phyloP scores from a whole-genome alignment of 2,113 vertebrate genomes.

The Beaufortia kweichowensis region DNA sequence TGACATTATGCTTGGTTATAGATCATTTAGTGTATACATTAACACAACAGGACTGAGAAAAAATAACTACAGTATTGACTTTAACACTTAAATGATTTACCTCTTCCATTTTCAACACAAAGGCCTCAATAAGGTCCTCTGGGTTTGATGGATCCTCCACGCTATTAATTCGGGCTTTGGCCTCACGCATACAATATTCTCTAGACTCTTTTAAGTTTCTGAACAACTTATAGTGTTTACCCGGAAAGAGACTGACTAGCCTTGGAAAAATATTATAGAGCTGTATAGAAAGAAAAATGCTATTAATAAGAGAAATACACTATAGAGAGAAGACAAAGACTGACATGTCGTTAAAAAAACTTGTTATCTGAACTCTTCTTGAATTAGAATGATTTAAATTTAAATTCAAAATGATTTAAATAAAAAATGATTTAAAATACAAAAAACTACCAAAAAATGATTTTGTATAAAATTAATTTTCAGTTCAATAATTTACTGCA shows the following conservation, averaged over 20 bases:
- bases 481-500: too few relatives aligned
- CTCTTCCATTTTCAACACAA: slow-evolving; percentile 67
- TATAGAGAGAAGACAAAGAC: too few relatives aligned
- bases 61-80: not conserved
- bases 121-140: slow-evolving; percentile 66
- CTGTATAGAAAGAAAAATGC: slow-evolving; percentile 33
- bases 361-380: too few relatives aligned
- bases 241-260: slow-evolving; percentile 63
- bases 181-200: slow-evolving; percentile 45
- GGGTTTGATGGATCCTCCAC: slow-evolving; percentile 60
- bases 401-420: too few relatives aligned
- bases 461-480: too few relatives aligned
- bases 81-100: slow-evolving; percentile 45
- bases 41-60: too few relatives aligned
- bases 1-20: too few relatives aligned
- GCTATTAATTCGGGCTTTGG: slow-evolving; percentile 54
- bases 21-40: not conserved
- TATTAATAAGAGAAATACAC: not conserved
- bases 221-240: slow-evolving; percentile 53
- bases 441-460: too few relatives aligned
- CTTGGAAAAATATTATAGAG: slow-evolving; percentile 62
- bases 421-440: too few relatives aligned
- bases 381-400: too few relatives aligned
- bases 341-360: too few relatives aligned
- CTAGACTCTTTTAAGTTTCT: slow-evolving; percentile 42